These are phyloP conservation scores for Saccopteryx bilineata DNA, from an alignment of 2,113 vertebrate species.

Conservation along the genomic window DNA sequence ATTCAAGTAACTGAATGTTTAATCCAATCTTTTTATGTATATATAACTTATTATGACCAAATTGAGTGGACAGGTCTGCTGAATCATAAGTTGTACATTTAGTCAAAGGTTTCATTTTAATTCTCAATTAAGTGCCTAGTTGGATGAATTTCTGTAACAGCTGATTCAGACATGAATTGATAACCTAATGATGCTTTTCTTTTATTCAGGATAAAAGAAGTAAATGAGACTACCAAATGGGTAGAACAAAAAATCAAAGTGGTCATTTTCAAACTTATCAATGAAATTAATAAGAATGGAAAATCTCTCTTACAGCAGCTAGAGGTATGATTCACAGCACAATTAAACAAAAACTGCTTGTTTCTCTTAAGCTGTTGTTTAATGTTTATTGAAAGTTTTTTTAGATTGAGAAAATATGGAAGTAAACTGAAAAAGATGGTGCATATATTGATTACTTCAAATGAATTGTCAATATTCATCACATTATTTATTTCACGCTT, in stretches of 20 bases:
- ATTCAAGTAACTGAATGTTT: conserved; percentile 56
- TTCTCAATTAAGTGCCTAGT: conserved; percentile 65
- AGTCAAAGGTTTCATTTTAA: conserved; percentile 58
- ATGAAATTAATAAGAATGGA: conserved; percentile 99
- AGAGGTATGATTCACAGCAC: conserved; percentile 91
- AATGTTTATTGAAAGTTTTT: conserved; percentile 62
- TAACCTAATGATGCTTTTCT: conserved; percentile 81
- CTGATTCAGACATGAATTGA: conserved; percentile 70
- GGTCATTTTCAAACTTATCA: conserved; percentile 99
- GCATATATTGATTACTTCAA: too few relatives aligned
- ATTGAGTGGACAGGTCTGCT: conserved; percentile 61
- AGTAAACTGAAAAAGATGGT: conserved; percentile 40
- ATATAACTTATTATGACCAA: conserved; percentile 50
- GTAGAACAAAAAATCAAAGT: conserved; percentile 99
- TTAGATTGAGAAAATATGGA: conserved; percentile 63
- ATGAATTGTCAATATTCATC: too few relatives aligned
- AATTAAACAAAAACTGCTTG: conserved; percentile 68
- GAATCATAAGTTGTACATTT: conserved; percentile 54
- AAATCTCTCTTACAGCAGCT: conserved; percentile 98
- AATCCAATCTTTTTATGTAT: conserved; percentile 60
- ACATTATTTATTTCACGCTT: too few relatives aligned
- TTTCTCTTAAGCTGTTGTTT: conserved; percentile 68
- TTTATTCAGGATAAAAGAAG: conserved; percentile 96
- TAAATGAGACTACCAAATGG: conserved; percentile 96
- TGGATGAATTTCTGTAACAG: conserved; percentile 74